phyloP scores from a whole-genome alignment of 1,140 invertebrate genomes.

The Drosophila virilis region DNA sequence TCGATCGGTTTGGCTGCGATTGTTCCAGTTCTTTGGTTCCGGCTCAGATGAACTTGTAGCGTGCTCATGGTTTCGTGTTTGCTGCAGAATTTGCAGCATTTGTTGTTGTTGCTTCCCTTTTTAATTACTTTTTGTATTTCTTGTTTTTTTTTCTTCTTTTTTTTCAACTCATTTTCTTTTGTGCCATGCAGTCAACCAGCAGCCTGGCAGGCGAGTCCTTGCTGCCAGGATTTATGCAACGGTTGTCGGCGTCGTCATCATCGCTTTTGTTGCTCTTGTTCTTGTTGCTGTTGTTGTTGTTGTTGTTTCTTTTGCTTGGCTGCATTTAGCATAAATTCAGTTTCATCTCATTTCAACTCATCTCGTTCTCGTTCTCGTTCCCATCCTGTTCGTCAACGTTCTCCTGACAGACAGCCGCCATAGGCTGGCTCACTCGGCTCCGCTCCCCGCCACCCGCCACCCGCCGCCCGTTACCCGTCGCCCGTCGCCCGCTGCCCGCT shows the following conservation, averaged over 20 bases:
- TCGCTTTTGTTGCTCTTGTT: conserved; percentile 18
- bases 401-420: conserved; percentile 70
- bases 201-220: conserved; percentile 53
- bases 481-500: neutral
- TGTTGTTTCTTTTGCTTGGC: conserved; percentile 73
- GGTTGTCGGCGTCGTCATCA: conserved; percentile 44
- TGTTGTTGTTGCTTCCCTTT: conserved; percentile 52
- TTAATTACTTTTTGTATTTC: conserved; percentile 62
- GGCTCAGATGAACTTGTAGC: neutral
- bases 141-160: conserved; percentile 55
- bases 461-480: neutral
- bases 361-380: conserved; percentile 8
- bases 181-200: conserved; percentile 53
- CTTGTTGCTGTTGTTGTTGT: conserved; percentile 16
- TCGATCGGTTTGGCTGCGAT: neutral
- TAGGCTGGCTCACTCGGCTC: conserved; percentile 36
- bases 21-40: too few relatives aligned
- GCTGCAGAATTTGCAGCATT: conserved; percentile 1
- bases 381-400: conserved; percentile 37
- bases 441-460: neutral
- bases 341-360: conserved; percentile 66
- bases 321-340: conserved; percentile 82
- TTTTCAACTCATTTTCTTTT: conserved; percentile 79
- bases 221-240: conserved; percentile 53
- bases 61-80: conserved; percentile 4